Percentiles rank a stretch among this genome's conserved stretches.
These are phyloP conservation scores for Linepithema humile DNA, from an alignment of 1,140 invertebrate species.

Conservation along the genomic window DNA sequence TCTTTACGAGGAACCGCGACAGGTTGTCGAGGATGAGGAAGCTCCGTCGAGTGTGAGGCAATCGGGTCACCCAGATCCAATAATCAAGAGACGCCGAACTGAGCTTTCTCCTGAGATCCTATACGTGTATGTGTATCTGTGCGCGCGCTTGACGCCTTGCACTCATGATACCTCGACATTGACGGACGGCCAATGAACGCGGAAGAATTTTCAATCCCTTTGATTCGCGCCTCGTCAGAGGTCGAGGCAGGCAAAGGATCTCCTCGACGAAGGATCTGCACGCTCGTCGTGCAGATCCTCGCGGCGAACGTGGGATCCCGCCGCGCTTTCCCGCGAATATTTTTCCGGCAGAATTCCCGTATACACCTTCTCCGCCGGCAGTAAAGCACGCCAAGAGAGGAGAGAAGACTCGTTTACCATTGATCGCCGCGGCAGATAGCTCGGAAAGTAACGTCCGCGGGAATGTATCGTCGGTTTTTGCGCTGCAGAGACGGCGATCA, in stretches of 20 bases:
- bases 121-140: slow-evolving; percentile 6
- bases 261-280: background rate
- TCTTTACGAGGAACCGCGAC: slow-evolving; percentile 6
- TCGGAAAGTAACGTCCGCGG: slow-evolving; percentile 23
- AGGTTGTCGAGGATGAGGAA: slow-evolving; percentile 56
- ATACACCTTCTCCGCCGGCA: background rate
- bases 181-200: slow-evolving; percentile 74
- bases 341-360: background rate
- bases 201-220: slow-evolving; percentile 74
- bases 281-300: background rate
- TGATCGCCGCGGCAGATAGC: slow-evolving; percentile 39
- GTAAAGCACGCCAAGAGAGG: slow-evolving; percentile 14
- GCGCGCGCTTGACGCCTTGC: background rate
- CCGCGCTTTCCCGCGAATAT: slow-evolving; percentile 15
- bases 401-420: slow-evolving; percentile 28
- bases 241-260: slow-evolving; percentile 10
- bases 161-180: slow-evolving; percentile 1
- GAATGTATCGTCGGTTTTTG: slow-evolving; percentile 18
- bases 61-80: slow-evolving; percentile 83
- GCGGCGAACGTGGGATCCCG: slow-evolving; percentile 11
- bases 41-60: slow-evolving; percentile 63
- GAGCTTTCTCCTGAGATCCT: slow-evolving; percentile 78
- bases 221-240: slow-evolving; percentile 26
- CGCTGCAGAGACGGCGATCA: slow-evolving; percentile 12
- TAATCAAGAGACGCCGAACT: slow-evolving; percentile 75